phyloP scores from a whole-genome alignment of 2,113 vertebrate genomes.

The Hippocampus comes region DNA sequence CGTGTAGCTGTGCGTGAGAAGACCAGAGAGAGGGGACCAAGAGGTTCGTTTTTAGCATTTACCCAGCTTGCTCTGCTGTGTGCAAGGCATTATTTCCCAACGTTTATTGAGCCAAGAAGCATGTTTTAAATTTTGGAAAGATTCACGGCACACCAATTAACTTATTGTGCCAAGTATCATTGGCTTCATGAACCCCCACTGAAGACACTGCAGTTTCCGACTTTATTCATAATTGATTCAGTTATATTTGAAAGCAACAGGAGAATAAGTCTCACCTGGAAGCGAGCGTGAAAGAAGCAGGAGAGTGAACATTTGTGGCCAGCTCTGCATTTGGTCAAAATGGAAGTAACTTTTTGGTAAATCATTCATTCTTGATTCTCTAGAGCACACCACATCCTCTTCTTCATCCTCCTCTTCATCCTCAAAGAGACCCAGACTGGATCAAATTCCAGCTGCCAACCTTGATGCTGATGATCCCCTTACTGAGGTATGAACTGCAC shows the following conservation, averaged over 20 bases:
- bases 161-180: too few relatives aligned
- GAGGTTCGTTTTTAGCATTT: constrained; percentile 72
- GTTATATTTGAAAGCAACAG: too few relatives aligned
- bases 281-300: not conserved
- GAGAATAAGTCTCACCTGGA: too few relatives aligned
- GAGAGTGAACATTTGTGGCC: not conserved
- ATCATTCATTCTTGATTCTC: constrained; percentile 6
- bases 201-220: too few relatives aligned
- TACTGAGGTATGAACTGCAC: constrained; percentile 86
- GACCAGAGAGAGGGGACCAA: constrained; percentile 85
- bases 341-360: not conserved
- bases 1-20: constrained; percentile 85
- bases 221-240: too few relatives aligned
- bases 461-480: constrained; percentile 95
- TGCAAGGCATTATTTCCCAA: too few relatives aligned
- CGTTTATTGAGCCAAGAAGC: too few relatives aligned
- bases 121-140: too few relatives aligned
- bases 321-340: not conserved
- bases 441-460: constrained; percentile 97
- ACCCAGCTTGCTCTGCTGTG: too few relatives aligned
- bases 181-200: too few relatives aligned
- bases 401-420: constrained; percentile 80
- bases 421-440: constrained; percentile 92
- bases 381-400: constrained; percentile 89
- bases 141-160: too few relatives aligned